Base-by-base conservation (phyloP, 35 echinoderm and acorn worm genomes). In the Lytechinus pictus region DNA sequence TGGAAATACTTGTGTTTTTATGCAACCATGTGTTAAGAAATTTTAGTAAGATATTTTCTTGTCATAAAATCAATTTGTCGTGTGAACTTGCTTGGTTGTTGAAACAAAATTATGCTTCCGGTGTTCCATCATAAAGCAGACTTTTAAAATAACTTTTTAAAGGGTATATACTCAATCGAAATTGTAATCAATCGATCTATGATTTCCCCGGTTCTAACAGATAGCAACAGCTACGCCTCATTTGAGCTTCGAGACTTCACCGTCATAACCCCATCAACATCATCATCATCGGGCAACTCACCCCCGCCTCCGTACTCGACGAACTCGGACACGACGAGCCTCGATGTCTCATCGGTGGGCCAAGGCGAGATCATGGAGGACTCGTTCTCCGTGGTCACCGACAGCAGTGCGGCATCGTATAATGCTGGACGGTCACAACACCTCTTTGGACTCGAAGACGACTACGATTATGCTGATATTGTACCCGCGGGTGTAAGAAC, bases 301-400 rank as follows among this genome's bases (percentile, higher is more conserved):
- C 88, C 88, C 5, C 88, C 88, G 7, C 88, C 88, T 44, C 88
- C 88, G 33, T 54, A 44, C 10, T 10, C 28, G 29, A 90, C 88
- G 88, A 90, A 44, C 88, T 90, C 88, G 29, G 88, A 90, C 27
- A 52, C 88, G 88, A 33, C 88, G 10, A 90, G 88, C 28, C 88
- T 90, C 3, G 27, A 52, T 21, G 88, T 90, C 9, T 90, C 88
- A 8, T 90, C 88, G 27, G 16, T 90, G 9, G 88, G 27, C 16
- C 88, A 90, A 44, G 88, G 52, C 5, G 66, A 79, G 4, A 79
- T 90, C 6, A 88, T 90, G 29, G 88, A 90, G 28, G 88, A 90
- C 24, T 90, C 88, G 10, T 90, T 90, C 88, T 90, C 88, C 7
- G 88, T 90, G 88, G 27, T 54, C 5, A 54, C 28, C 13, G 52